phyloP scores from a whole-genome alignment of 2,797 vertebrate genomes.

The Vireo griseus region DNA sequence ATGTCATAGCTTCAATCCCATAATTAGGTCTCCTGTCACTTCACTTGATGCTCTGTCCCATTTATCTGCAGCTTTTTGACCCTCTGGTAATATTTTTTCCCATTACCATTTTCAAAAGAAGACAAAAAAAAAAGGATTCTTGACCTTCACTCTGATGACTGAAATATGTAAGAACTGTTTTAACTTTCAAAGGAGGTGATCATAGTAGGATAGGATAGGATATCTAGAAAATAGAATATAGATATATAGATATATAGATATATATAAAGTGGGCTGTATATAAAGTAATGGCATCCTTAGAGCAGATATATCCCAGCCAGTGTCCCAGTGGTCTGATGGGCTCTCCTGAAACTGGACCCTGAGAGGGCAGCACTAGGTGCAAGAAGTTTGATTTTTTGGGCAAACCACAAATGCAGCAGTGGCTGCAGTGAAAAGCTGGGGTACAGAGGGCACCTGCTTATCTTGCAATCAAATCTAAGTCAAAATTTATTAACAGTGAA shows the following conservation, averaged over 20 bases:
- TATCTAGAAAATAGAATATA: neutral
- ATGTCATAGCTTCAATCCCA: neutral
- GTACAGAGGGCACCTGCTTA: neutral
- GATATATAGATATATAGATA: neutral
- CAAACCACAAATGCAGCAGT: neutral
- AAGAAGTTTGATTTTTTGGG: neutral
- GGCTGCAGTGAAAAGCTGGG: neutral
- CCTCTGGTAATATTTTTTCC: constrained; percentile 5
- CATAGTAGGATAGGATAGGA: neutral
- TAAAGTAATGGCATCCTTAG: neutral
- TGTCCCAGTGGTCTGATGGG: accelerated
- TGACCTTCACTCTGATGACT: constrained; percentile 27
- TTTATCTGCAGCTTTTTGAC: constrained; percentile 32
- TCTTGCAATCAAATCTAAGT: constrained; percentile 15
- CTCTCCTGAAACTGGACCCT: neutral
- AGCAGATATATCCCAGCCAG: neutral
- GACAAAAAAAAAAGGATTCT: neutral
- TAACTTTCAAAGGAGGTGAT: neutral
- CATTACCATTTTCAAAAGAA: neutral
- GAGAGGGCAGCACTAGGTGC: neutral
- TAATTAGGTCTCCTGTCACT: constrained; percentile 57
- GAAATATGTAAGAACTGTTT: neutral
- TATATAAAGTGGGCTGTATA: neutral
- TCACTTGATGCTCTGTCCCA: neutral
- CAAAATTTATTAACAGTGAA: constrained; percentile 11